A percentile compares a stretch with the other conserved stretches of the same genome.
Evolutionary conservation across 1,140 invertebrate species (phyloP).

Genomic region (Archivesica marissinica): DNA sequence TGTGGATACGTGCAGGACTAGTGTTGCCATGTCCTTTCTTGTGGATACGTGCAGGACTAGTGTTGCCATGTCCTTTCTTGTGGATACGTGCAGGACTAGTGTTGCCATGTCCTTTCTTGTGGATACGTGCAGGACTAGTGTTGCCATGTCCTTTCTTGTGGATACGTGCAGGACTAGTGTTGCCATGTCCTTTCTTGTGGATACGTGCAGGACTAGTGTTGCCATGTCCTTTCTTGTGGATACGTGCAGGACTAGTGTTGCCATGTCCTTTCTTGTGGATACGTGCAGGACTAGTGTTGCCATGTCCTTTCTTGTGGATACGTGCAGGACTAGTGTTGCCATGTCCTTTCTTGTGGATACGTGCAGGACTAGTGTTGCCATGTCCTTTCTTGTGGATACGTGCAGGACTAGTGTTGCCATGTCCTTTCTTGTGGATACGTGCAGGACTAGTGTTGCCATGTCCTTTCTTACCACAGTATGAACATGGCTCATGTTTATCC

Average conservation of each 20-base stretch:
- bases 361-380: not conserved
- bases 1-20: not conserved
- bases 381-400: not conserved
- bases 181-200: not conserved
- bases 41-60: too few relatives aligned
- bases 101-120: not conserved
- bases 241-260: not conserved
- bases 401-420: not conserved
- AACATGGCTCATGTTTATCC: not conserved
- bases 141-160: not conserved
- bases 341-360: not conserved
- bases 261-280: not conserved
- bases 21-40: not conserved
- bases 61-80: too few relatives aligned
- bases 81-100: not conserved
- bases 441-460: not conserved
- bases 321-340: not conserved
- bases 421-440: not conserved
- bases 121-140: not conserved
- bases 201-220: not conserved
- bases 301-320: not conserved
- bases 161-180: not conserved
- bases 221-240: not conserved
- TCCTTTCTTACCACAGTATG: not conserved
- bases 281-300: not conserved